A percentile compares a stretch with the other conserved stretches of the same genome.
Evolutionary conservation across 2,888 invertebrate species (phyloP).

Genomic region (Cryptophagus acutangulus): DNA sequence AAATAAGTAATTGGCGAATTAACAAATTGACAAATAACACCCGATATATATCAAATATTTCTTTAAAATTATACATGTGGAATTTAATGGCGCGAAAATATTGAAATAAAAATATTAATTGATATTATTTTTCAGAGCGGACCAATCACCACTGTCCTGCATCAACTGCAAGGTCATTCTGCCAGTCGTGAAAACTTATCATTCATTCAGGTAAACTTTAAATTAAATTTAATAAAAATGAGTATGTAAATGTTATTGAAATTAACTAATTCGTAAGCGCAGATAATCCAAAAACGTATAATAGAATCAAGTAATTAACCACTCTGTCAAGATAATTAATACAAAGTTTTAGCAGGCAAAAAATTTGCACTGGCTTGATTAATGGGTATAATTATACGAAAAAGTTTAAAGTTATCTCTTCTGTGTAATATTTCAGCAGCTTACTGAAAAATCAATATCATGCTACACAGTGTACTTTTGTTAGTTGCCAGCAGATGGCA

Average conservation of each 20-base stretch:
- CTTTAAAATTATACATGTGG: too few species aligned
- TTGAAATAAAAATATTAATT: too few species aligned
- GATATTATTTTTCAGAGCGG: conserved; percentile 21
- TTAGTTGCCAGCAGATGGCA: too few species aligned
- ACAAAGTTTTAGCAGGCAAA: background rate
- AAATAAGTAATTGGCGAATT: too few species aligned
- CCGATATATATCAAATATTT: too few species aligned
- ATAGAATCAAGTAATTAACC: background rate
- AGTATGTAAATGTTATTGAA: background rate
- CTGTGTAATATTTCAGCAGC: too few species aligned
- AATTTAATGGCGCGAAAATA: too few species aligned
- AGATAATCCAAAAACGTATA: conserved; percentile 2
- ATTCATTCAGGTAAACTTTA: conserved; percentile 34
- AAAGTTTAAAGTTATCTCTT: too few species aligned
- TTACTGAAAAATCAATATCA: too few species aligned
- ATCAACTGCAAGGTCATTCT: conserved; percentile 32
- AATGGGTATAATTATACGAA: conserved; percentile 1
- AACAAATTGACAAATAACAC: too few species aligned
- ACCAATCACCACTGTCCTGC: conserved; percentile 29
- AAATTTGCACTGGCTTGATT: background rate
- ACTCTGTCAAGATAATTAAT: conserved; percentile 1
- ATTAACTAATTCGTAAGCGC: background rate
- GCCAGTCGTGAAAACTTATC: conserved; percentile 40
- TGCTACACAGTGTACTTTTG: too few species aligned
- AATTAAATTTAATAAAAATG: conserved; percentile 1